Percentiles rank a stretch among this genome's conserved stretches.
These are phyloP conservation scores for Lepus americanus DNA, from an alignment of 2,113 vertebrate species.

Conservation along the genomic window DNA sequence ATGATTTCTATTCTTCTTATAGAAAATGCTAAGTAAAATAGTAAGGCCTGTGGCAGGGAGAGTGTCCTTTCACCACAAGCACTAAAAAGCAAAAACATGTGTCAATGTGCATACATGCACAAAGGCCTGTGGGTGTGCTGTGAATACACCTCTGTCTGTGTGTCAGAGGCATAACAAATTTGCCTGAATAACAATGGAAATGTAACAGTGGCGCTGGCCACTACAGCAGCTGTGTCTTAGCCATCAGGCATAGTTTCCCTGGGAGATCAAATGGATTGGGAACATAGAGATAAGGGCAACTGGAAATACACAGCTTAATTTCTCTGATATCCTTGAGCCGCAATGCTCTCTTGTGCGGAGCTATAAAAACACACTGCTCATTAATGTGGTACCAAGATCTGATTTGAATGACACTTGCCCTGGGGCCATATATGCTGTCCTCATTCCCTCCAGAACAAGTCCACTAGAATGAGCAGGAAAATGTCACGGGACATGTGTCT, in stretches of 20 bases:
- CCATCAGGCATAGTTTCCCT: background rate
- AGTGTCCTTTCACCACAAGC: background rate
- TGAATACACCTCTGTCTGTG: background rate
- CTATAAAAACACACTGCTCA: slow-evolving; percentile 30
- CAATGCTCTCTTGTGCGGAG: background rate
- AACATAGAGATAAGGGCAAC: background rate
- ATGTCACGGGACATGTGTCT: background rate
- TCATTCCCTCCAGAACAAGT: background rate
- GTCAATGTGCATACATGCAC: background rate
- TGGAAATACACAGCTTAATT: background rate
- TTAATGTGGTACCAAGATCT: background rate
- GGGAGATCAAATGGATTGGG: background rate
- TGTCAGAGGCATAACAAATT: background rate
- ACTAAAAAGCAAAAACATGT: background rate
- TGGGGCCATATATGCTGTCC: background rate
- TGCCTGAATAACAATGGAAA: slow-evolving; percentile 15
- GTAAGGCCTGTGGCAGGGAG: background rate
- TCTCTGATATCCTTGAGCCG: slow-evolving; percentile 3
- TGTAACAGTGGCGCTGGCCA: background rate
- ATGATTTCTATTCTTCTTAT: background rate
- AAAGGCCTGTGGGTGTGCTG: background rate
- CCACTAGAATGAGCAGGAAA: background rate
- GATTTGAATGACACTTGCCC: background rate
- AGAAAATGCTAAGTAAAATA: background rate
- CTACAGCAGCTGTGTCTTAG: background rate